Evolutionary conservation across 2,113 vertebrate species (phyloP).

Genomic region (Reinhardtius hippoglossoides): DNA sequence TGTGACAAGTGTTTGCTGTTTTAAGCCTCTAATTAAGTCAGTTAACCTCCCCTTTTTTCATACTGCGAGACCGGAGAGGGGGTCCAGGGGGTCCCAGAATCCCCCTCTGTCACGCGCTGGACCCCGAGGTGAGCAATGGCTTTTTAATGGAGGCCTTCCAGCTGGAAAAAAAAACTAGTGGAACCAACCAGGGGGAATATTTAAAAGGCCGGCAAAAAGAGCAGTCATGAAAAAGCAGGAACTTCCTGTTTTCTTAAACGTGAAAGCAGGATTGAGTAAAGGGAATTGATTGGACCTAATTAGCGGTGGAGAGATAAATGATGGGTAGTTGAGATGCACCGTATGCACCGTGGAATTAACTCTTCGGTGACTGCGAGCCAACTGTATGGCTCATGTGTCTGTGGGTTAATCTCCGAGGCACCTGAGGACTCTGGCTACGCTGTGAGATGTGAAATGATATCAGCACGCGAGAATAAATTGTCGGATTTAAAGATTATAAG

Average conservation of each 20-base stretch:
- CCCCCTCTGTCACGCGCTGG: slow-evolving; percentile 49
- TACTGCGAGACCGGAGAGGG: slow-evolving; percentile 23
- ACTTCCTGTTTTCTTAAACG: slow-evolving; percentile 74
- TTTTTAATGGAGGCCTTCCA: slow-evolving; percentile 70
- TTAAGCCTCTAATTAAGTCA: slow-evolving; percentile 68
- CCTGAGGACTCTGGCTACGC: slow-evolving; percentile 4
- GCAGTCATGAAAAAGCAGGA: slow-evolving; percentile 64
- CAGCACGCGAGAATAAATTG: background rate
- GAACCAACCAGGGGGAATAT: slow-evolving; percentile 63
- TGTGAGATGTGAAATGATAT: background rate
- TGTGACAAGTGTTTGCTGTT: slow-evolving; percentile 67
- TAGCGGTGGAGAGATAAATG: slow-evolving; percentile 72
- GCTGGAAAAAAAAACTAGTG: slow-evolving; percentile 41
- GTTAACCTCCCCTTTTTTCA: slow-evolving; percentile 51
- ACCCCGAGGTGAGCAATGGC: slow-evolving; percentile 62
- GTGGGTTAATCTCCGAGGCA: no score
- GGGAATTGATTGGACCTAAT: slow-evolving; percentile 80
- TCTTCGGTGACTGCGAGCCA: slow-evolving; percentile 30
- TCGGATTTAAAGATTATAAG: slow-evolving; percentile 17
- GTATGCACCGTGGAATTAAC: slow-evolving; percentile 60
- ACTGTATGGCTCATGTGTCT: background rate
- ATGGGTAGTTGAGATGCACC: slow-evolving; percentile 65
- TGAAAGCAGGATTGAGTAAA: slow-evolving; percentile 68
- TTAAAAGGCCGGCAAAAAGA: slow-evolving; percentile 67
- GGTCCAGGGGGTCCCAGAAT: slow-evolving; percentile 43